A percentile compares a stretch with the other conserved stretches of the same genome.
Conservation (phyloP, 2,797 vertebrate species). For the Botia almorhae region DNA sequence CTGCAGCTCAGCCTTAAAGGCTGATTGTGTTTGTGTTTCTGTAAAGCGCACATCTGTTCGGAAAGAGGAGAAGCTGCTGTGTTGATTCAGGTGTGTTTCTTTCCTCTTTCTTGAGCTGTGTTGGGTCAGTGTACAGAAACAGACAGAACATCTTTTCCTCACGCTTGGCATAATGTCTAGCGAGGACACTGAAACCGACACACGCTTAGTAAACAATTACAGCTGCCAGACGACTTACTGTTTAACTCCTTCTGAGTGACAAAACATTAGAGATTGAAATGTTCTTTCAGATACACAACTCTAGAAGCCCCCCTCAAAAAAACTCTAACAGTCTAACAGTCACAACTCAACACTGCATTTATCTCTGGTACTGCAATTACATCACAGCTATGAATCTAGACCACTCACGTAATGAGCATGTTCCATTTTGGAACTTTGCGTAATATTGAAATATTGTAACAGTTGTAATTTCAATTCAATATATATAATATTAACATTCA, state of each 20-base stretch:
- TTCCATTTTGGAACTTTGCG: too few species aligned
- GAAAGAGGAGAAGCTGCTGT: constrained; percentile 36
- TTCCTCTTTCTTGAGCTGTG: constrained; percentile 7
- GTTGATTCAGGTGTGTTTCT: constrained; percentile 55
- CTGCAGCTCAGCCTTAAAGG: constrained; percentile 62
- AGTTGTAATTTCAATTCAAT: too few species aligned
- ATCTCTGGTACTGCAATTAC: constrained; percentile 13
- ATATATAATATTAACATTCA: too few species aligned
- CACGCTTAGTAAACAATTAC: constrained; percentile 25
- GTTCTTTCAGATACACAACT: constrained; percentile 23
- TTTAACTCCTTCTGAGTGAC: constrained; percentile 15
- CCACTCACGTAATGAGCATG: constrained; percentile 32
- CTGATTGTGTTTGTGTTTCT: constrained; percentile 20
- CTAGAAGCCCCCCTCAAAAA: too few species aligned
- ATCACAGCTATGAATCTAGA: constrained; percentile 17
- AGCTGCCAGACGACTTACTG: neutral
- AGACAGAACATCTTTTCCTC: constrained; percentile 66
- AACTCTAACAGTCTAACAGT: too few species aligned
- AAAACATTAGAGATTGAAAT: neutral
- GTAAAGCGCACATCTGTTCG: constrained; percentile 42
- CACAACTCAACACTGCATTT: constrained; percentile 9
- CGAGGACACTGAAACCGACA: constrained; percentile 35
- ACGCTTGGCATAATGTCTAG: constrained; percentile 66
- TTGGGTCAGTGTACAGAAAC: constrained; percentile 52
- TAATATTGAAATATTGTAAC: too few species aligned